These are phyloP conservation scores for Hedychridium roseum DNA, from an alignment of 2,888 invertebrate genomes.

Conservation along the genomic window DNA sequence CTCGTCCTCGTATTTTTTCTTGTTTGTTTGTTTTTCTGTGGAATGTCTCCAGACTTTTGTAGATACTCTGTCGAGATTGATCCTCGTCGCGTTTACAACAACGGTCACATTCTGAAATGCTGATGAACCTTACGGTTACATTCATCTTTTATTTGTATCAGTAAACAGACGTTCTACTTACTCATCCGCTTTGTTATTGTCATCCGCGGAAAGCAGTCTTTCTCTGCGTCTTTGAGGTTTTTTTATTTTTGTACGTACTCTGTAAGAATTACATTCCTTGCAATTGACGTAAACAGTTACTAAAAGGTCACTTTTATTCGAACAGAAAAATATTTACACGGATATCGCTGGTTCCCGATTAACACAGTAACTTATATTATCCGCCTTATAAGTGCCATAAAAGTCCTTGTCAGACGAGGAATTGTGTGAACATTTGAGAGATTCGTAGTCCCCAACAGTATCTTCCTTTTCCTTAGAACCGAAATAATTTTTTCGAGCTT, in stretches of 20 bases:
- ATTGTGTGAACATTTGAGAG: too few relatives aligned
- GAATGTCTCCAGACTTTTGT: constrained; percentile 55
- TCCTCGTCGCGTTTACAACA: not conserved
- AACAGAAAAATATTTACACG: not conserved
- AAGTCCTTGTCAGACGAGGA: too few relatives aligned
- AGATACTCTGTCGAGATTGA: constrained; percentile 34
- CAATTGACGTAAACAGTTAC: not conserved
- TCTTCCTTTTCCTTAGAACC: too few relatives aligned
- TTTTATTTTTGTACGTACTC: constrained; percentile 33
- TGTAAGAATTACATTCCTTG: too few relatives aligned
- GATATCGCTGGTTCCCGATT: not conserved
- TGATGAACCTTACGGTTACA: not conserved
- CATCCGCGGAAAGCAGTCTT: constrained; percentile 16
- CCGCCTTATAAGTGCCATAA: too few relatives aligned
- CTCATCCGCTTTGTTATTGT: constrained; percentile 26
- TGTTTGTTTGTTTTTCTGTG: constrained; percentile 56
- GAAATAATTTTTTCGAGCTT: too few relatives aligned
- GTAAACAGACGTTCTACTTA: constrained; percentile 19
- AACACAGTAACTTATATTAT: not conserved
- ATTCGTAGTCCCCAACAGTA: too few relatives aligned
- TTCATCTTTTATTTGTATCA: not conserved
- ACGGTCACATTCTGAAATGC: not conserved
- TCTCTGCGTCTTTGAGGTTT: constrained; percentile 31
- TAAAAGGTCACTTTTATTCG: too few relatives aligned
- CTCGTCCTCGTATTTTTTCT: constrained; percentile 47